These are phyloP conservation scores for Pungitius pungitius DNA, from an alignment of 2,113 vertebrate species.

Conservation along the genomic window DNA sequence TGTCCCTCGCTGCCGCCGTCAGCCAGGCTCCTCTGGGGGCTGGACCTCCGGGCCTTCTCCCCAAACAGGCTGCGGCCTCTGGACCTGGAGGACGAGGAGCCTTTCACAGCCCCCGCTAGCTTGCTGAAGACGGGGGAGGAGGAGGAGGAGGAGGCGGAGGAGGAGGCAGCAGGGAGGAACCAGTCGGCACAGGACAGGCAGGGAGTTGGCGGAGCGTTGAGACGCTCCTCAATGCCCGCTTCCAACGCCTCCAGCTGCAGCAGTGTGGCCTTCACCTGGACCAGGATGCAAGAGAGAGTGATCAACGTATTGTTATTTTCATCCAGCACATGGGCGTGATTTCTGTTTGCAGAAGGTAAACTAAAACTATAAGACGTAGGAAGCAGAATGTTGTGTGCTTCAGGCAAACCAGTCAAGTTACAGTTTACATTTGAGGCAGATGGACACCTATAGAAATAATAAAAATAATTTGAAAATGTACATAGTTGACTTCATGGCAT, in stretches of 20 bases:
- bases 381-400: no score
- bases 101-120: slow-evolving; percentile 78
- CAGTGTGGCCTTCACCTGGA: slow-evolving; percentile 86
- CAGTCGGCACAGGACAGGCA: slow-evolving; percentile 90
- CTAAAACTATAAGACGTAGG: no score
- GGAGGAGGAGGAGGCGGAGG: slow-evolving; percentile 58
- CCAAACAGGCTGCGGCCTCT: slow-evolving; percentile 81
- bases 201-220: slow-evolving; percentile 82
- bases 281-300: neutral
- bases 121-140: slow-evolving; percentile 84
- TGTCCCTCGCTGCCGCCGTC: slow-evolving; percentile 78
- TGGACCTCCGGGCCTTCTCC: slow-evolving; percentile 79
- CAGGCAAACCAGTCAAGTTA: no score
- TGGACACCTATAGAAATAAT: no score
- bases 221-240: slow-evolving; percentile 82
- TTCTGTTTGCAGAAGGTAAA: no score
- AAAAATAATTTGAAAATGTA: no score
- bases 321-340: no score
- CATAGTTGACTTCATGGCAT: no score
- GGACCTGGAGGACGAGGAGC: slow-evolving; percentile 44
- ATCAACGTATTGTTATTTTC: neutral
- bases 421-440: no score
- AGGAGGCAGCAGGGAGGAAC: slow-evolving; percentile 80
- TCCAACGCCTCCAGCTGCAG: slow-evolving; percentile 88
- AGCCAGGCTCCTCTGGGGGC: slow-evolving; percentile 79